These are phyloP conservation scores for Hirundichthys speculiger DNA, from an alignment of 2,113 vertebrate species.

Conservation along the genomic window DNA sequence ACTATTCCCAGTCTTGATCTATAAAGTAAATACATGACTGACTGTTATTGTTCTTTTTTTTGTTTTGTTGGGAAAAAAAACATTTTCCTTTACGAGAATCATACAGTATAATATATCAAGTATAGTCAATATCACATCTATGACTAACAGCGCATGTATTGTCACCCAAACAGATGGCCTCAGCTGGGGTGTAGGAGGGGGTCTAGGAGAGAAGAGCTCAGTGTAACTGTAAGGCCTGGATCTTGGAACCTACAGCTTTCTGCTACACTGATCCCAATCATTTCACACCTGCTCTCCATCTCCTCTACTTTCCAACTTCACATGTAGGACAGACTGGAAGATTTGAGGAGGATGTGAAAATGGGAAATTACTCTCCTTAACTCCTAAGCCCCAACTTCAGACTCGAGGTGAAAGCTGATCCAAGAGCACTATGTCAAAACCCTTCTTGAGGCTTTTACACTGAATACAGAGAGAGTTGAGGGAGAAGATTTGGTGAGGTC, in stretches of 20 bases:
- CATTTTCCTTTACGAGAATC: too few relatives aligned
- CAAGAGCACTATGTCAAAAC: conserved; percentile 32
- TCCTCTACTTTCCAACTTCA: conserved; percentile 53
- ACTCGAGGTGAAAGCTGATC: conserved; percentile 44
- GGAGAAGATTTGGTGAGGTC: conserved; percentile 75
- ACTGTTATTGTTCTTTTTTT: too few relatives aligned
- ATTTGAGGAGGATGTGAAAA: conserved; percentile 54
- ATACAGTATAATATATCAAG: conserved; percentile 17
- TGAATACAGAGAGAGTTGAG: conserved; percentile 42
- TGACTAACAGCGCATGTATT: conserved; percentile 24
- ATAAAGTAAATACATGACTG: too few relatives aligned
- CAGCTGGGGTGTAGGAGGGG: conserved; percentile 58
- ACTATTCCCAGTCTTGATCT: too few relatives aligned
- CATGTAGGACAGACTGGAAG: conserved; percentile 51
- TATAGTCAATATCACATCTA: conserved; percentile 13
- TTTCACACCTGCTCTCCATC: conserved; percentile 67
- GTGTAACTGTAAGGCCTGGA: conserved; percentile 69
- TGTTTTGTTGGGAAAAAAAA: too few relatives aligned
- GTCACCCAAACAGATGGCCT: conserved; percentile 74
- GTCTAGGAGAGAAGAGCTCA: conserved; percentile 59
- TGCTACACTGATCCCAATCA: conserved; percentile 73
- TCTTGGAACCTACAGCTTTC: conserved; percentile 69
- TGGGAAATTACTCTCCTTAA: conserved; percentile 57
- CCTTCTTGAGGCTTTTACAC: conserved; percentile 32
- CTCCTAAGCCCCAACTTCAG: conserved; percentile 41